phyloP scores from a whole-genome alignment of 1,140 invertebrate species.

The Drosophila littoralis region DNA sequence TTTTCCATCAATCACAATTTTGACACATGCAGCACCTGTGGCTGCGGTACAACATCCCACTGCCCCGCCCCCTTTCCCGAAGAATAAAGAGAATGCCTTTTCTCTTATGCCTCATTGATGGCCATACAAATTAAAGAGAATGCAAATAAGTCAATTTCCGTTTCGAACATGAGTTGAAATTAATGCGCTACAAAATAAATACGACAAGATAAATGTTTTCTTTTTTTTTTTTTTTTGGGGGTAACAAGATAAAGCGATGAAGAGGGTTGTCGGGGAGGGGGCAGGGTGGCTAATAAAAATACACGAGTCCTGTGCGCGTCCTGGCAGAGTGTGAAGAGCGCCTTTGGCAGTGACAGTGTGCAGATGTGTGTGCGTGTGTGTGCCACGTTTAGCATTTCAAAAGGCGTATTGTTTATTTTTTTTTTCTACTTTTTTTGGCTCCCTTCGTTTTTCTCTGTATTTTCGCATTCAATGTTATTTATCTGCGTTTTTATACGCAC shows the following conservation, averaged over 20 bases:
- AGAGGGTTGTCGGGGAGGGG: background rate
- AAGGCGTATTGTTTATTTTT: conserved; percentile 80
- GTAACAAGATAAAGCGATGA: conserved; percentile 70
- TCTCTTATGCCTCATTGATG: conserved; percentile 48
- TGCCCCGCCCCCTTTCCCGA: background rate
- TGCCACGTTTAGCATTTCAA: conserved; percentile 78
- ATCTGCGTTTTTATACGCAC: conserved; percentile 56
- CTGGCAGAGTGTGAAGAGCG: conserved; percentile 55
- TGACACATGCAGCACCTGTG: conserved; percentile 73
- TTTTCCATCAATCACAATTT: conserved; percentile 69
- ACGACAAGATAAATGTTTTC: conserved; percentile 80
- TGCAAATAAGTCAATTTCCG: conserved; percentile 80
- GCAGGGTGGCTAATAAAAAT: conserved; percentile 71
- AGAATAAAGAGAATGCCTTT: background rate
- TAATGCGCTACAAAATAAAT: conserved; percentile 79
- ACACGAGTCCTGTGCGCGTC: conserved; percentile 62
- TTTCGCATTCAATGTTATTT: conserved; percentile 76
- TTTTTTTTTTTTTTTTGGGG: conserved; percentile 39
- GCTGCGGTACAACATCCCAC: background rate
- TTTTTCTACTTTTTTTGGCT: conserved; percentile 11
- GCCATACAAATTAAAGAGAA: conserved; percentile 71
- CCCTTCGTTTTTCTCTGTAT: conserved; percentile 39
- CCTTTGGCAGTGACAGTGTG: conserved; percentile 32
- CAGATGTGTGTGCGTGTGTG: conserved; percentile 27
- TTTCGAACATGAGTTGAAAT: conserved; percentile 72